Percentiles rank a stretch among this genome's conserved stretches.
These are phyloP conservation scores for Platysteira castanea DNA, from an alignment of 2,113 vertebrate species.

Conservation along the genomic window DNA sequence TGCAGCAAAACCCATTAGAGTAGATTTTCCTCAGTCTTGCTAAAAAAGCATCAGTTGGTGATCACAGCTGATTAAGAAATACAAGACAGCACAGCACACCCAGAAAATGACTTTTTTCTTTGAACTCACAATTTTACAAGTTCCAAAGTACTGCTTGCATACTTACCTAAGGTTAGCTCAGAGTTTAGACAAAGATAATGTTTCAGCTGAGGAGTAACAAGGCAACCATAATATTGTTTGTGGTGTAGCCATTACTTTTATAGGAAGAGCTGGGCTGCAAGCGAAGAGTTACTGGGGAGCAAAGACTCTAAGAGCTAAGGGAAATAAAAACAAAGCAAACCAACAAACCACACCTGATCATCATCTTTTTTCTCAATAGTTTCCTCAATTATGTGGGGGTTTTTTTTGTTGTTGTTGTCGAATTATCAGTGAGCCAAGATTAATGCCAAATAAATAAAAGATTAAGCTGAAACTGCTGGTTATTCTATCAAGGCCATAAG, in stretches of 20 bases:
- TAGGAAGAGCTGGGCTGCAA: not conserved
- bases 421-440: not conserved
- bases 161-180: not conserved
- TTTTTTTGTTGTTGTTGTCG: no score
- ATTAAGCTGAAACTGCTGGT: not conserved
- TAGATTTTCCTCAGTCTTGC: slow-evolving; percentile 8
- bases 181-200: not conserved
- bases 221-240: not conserved
- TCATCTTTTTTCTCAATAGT: not conserved
- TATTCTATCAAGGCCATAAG: not conserved
- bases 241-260: not conserved
- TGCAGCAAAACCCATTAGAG: slow-evolving; percentile 26
- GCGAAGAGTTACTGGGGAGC: not conserved
- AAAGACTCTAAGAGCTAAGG: not conserved
- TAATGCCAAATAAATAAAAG: not conserved
- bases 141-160: not conserved
- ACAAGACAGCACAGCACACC: not conserved
- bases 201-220: not conserved
- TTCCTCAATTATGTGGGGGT: not conserved
- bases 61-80: not conserved
- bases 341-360: not conserved
- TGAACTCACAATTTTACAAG: not conserved
- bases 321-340: not conserved
- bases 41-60: not conserved
- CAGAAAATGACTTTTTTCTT: not conserved